Conservation (phyloP, 30 jellyfish, hydroid and myxozoan genomes). For the Aurelia aurita complex sp. Pacific region DNA sequence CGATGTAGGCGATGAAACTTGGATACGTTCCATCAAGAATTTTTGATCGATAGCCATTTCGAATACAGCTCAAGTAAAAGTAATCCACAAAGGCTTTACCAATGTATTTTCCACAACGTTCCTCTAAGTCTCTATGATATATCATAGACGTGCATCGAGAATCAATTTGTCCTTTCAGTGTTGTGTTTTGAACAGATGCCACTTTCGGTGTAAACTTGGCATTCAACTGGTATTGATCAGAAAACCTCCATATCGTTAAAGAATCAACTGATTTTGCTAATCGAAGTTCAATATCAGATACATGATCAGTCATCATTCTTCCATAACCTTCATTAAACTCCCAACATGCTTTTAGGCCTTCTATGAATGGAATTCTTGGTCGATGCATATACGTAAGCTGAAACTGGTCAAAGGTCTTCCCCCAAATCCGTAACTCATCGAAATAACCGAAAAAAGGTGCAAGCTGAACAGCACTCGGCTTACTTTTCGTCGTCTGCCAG, state of each 20-base stretch:
- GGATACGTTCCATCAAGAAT: slow-evolving; percentile 7
- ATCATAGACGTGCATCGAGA: slow-evolving; percentile 30
- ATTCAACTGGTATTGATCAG: slow-evolving; percentile 18
- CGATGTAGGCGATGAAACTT: slow-evolving; percentile 28
- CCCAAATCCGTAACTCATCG: slow-evolving; percentile 69
- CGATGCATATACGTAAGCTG: slow-evolving; percentile 38
- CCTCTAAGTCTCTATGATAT: slow-evolving; percentile 33
- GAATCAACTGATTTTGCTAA: slow-evolving; percentile 28
- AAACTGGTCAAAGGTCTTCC: slow-evolving; percentile 17
- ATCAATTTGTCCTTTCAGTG: slow-evolving; percentile 18
- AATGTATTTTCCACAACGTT: slow-evolving; percentile 35
- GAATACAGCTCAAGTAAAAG: slow-evolving; percentile 41
- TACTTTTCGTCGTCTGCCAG: slow-evolving; percentile 52
- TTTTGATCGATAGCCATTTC: slow-evolving; percentile 13
- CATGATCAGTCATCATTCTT: slow-evolving; percentile 3
- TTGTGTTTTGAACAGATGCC: slow-evolving; percentile 3
- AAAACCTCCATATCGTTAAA: slow-evolving; percentile 43
- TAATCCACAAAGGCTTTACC: slow-evolving; percentile 63
- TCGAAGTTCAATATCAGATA: background rate
- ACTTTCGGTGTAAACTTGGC: background rate
- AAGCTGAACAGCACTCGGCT: slow-evolving; percentile 39
- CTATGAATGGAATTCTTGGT: slow-evolving; percentile 1
- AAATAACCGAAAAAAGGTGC: slow-evolving; percentile 45
- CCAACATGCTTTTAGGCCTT: slow-evolving; percentile 40
- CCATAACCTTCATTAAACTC: slow-evolving; percentile 66